Evolutionary conservation across 2,888 invertebrate genomes (phyloP), one percentile per base, ranked within the genome.

Genomic region (Rutpela maculata): DNA sequence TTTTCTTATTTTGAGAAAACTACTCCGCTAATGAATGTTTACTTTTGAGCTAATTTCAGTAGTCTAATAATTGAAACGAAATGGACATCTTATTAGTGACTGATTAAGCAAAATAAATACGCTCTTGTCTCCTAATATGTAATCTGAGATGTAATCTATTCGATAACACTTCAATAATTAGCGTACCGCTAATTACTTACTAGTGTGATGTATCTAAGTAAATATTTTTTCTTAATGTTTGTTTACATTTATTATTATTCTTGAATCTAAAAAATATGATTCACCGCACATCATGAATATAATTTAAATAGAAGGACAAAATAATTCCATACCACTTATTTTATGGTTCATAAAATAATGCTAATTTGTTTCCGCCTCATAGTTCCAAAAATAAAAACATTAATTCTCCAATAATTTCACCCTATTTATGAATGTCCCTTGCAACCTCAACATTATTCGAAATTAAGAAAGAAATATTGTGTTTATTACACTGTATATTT

Each of bases 81-180:
- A 50, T 50, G 50, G 50, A 50, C n/a, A 50, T 50, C 50, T 50
- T n/a, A 50, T 50, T n/a, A 50, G n/a, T n/a, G n/a, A n/a, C n/a
- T 50, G 50, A n/a, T 2, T n/a, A 4, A 50, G 50, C n/a, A n/a
- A 50, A 1, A n/a, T 43, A 43, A 43, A 43, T 43, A 43, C 4
- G 43, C n/a, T 50, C n/a, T 50, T 50, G 50, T 50, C 6, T 50
- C 7, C 50, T n/a, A n/a, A n/a, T n/a, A n/a, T n/a, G n/a, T n/a
- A n/a, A 50, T 0, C 43, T 12, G 1, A 10, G 15, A n/a, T 50
- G n/a, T n/a, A 50, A 50, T 50, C 15, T 50, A 50, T 12, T 43
- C 1, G 31, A 15, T 43, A 43, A 12, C 3, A 15, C n/a, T 50
- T n/a, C n/a, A n/a, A 5, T 50, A 15, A n/a, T n/a, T 50, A 50